Evolutionary conservation across 2,113 vertebrate genomes (phyloP).

Genomic region (Mus spicilegus): DNA sequence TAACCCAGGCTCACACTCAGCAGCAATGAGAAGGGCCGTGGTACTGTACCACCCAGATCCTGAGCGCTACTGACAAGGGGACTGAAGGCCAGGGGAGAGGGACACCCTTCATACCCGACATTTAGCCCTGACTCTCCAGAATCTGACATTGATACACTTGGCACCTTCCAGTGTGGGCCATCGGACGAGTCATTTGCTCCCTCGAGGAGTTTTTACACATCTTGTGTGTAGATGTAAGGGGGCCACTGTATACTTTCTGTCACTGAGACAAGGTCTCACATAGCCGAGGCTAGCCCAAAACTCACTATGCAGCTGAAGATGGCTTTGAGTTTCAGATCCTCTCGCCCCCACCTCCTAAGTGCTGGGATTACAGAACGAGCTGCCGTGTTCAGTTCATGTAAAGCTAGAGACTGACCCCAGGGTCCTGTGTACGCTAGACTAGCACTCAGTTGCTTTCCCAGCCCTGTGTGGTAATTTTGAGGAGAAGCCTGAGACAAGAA

Average conservation of each 20-base stretch:
- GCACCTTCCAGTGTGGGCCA: background rate
- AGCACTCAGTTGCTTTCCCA: too few relatives aligned
- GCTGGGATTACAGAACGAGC: background rate
- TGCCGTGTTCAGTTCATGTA: background rate
- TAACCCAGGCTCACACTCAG: background rate
- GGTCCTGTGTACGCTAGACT: background rate
- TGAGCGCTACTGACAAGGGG: background rate
- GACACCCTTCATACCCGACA: background rate
- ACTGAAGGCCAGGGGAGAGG: background rate
- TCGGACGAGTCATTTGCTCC: background rate
- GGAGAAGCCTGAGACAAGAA: background rate
- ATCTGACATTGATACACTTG: fast-evolving
- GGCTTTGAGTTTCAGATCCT: background rate
- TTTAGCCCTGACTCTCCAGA: background rate
- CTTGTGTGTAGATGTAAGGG: background rate
- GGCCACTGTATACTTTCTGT: background rate
- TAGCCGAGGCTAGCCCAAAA: background rate
- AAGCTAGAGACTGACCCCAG: background rate
- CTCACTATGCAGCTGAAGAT: background rate
- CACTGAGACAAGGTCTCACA: background rate
- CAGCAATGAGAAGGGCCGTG: background rate
- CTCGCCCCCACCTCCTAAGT: background rate
- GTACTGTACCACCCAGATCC: background rate
- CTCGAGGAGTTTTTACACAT: background rate
- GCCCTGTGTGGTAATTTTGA: background rate